Evolutionary conservation across 2,888 invertebrate genomes (phyloP), one percentile per base, ranked within the genome.

Genomic region (Hirudinaria manillensis): DNA sequence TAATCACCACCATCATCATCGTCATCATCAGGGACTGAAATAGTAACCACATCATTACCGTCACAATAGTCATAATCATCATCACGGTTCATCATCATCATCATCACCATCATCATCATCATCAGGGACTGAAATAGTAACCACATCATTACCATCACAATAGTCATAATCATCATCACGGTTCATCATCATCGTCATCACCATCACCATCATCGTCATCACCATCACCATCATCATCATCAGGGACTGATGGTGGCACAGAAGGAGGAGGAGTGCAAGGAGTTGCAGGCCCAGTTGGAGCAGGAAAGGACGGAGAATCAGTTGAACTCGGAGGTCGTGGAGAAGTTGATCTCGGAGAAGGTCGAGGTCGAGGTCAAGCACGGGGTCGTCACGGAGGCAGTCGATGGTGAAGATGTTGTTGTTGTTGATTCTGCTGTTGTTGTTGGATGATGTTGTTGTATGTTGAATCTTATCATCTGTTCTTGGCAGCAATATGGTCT

Each of bases 281-380:
- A 93, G 83, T 88, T 90, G 82, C 90, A 91, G 83, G 90, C 91
- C 0, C 88, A 91, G 76, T 86, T 92, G 72, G 89, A 90, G 78
- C 87, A 87, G 80, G 83, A 86, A 61, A 85, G 85, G 76, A 84
- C 87, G 77, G 86, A 86, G 80, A 85, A 85, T 75, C 83, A 84
- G 53, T 89, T 92, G 19, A 91, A 92, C 81, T 90, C 92, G 81
- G 91, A 92, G 82, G 86, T 93, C 77, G 85, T 93, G 75, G 90
- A 91, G 81, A 91, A 92, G 81, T 89, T 92, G 79, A 83, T 84
- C 79, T 80, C 87, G 75, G 88, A 89, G 81, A 87, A 88, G 80
- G 88, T 82, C 51, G 82, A 83, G 76, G 82, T 83, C 56, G 88
- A 88, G 78, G 84, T 88, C 70, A 87, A 88, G 80, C 84, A 87